Evolutionary conservation across 2,888 invertebrate species (phyloP), one percentile per base, ranked within the genome.

Genomic region (Mongoloraphidia duomilia): DNA sequence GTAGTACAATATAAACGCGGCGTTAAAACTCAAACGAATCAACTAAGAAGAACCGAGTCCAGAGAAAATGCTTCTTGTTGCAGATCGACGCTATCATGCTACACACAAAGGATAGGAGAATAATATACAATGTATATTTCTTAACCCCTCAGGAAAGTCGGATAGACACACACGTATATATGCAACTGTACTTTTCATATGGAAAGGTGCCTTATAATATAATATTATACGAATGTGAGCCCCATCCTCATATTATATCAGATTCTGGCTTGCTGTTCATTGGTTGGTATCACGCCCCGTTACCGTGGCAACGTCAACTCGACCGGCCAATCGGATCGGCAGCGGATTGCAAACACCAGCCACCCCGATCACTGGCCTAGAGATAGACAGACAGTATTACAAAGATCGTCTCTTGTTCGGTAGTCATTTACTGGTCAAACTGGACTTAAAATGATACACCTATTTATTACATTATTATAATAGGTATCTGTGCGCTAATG

Each of bases 231-330:
- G 26, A 26, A 26, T 26, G 26, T 26, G 26, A 26, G 6, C 26
- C 33, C 42, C 42, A 42, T 42, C 42, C 42, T 42, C 14, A 12
- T 33, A 42, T 42, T 34, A 42, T 42, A 33, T 13, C 42, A 26
- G 33, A 42, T 42, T 42, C 12, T 42, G 14, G 46, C 54, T 50
- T 51, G 49, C 54, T 52, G 58, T 55, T 52, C 53, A 68, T 68
- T 68, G 68, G 68, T 60, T 53, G 54, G 49, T 53, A 50, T 48
- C 52, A 52, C 56, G 55, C 57, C 55, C 59, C 60, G 66, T 65
- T 60, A 59, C 66, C 65, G 62, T 66, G 63, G 65, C 62, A 60
- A 66, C 68, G 57, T 61, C 63, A 63, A 62, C 58, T 57, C 58
- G 52, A 51, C 52, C 58, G 60, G 59, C 67, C 65, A 66, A 65